Base-by-base conservation (phyloP, 2,888 invertebrate genomes). In the Teinopalpus imperialis region DNA sequence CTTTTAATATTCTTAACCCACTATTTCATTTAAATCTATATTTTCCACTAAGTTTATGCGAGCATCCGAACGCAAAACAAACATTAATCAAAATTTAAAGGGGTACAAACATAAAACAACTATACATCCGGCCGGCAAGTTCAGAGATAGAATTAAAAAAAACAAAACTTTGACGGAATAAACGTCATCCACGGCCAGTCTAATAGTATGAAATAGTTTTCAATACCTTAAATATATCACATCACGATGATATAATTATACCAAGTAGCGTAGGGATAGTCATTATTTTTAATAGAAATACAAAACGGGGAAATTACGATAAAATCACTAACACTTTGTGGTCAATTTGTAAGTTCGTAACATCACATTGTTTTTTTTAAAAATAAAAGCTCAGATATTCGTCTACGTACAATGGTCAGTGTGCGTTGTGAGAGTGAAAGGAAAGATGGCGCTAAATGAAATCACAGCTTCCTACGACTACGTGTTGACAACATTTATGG, bases 321-420 rank as follows among this genome's bases (percentile, higher is more conserved):
- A 66, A 73, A 75, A 74, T 81, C 80, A 81, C 80, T 81, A 82
- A 81, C 80, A 67, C 59, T 61, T 72, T 57, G 57, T 81, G 81
- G 81, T 81, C 81, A 54, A 53, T 61, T 59, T 59, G 56, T 52
- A 74, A 74, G 74, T 69, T 80, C 74, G 67, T 69, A 63, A 56
- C 57, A 77, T 77, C 76, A 76, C 78, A 74, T 39, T 70, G 55
- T 57, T 52, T 57, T 58, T 55, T 59, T 57, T 51, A 55, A 54
- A 73, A 71, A 63, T 45, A 62, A 74, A 74, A 78, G 72, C 73
- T 76, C 74, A 43, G 67, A 49, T 59, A 48, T 24, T 44, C 52
- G 18, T 39, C 27, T 54, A 56, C 49, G 8, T 26, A 31, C 48
- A 51, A 43, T 50, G 43, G 52, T 48, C 53, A 49, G 56, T 69